A percentile compares a stretch with the other conserved stretches of the same genome.
Conservation (phyloP, 2,888 invertebrate species). For the Anarsia innoxiella region DNA sequence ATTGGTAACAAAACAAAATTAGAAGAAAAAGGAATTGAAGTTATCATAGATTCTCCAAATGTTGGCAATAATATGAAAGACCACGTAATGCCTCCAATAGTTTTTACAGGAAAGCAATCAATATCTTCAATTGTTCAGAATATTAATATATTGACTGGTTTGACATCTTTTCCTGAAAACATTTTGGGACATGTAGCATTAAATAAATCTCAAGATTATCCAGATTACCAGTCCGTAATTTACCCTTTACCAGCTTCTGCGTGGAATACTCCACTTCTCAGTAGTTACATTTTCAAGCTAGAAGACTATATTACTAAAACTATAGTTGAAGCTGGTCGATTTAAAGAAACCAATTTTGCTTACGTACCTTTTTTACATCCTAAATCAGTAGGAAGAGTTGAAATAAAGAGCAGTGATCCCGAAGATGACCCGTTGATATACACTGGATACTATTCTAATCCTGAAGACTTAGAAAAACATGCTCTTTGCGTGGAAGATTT, state of each 20-base stretch:
- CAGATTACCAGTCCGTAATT: slow-evolving; percentile 39
- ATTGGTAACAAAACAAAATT: slow-evolving; percentile 41
- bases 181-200: slow-evolving; percentile 38
- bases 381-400: slow-evolving; percentile 35
- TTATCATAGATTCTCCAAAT: slow-evolving; percentile 30
- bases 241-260: slow-evolving; percentile 27
- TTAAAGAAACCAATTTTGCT: slow-evolving; percentile 21
- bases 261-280: slow-evolving; percentile 27
- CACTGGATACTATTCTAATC: slow-evolving; percentile 31
- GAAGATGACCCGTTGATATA: slow-evolving; percentile 30
- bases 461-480: slow-evolving; percentile 27
- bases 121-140: slow-evolving; percentile 22
- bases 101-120: slow-evolving; percentile 25
- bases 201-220: slow-evolving; percentile 33
- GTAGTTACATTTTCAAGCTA: slow-evolving; percentile 26
- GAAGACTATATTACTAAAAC: slow-evolving; percentile 28
- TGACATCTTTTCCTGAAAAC: slow-evolving; percentile 32
- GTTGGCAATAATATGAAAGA: slow-evolving; percentile 47
- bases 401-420: slow-evolving; percentile 31
- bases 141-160: slow-evolving; percentile 24
- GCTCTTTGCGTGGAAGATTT: slow-evolving; percentile 26
- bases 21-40: slow-evolving; percentile 27
- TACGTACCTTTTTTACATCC: slow-evolving; percentile 33
- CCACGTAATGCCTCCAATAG: slow-evolving; percentile 33
- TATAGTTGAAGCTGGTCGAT: slow-evolving; percentile 22